These are phyloP conservation scores for Ceryle rudis DNA, from an alignment of 2,797 vertebrate genomes.

Conservation along the genomic window DNA sequence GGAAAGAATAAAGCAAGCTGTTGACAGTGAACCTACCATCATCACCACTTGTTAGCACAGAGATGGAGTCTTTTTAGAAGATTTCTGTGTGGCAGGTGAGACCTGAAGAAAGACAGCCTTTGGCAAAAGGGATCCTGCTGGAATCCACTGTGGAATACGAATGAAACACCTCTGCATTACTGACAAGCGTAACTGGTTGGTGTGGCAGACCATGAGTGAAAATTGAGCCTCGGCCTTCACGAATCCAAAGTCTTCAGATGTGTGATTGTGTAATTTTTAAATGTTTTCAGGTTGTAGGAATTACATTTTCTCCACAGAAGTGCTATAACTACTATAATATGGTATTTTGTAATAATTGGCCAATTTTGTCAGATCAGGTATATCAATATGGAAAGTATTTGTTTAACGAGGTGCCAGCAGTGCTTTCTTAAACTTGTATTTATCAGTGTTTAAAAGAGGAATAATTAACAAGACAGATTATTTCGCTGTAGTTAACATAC, in stretches of 20 bases:
- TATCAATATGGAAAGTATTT: neutral
- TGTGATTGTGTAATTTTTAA: neutral
- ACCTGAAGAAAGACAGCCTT: neutral
- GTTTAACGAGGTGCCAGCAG: neutral
- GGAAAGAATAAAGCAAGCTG: neutral
- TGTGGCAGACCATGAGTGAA: neutral
- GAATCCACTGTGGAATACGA: neutral
- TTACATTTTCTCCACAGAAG: neutral
- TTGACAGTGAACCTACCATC: neutral
- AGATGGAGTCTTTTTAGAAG: neutral
- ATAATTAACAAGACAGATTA: constrained; percentile 39
- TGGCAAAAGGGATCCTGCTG: neutral
- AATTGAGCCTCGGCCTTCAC: neutral
- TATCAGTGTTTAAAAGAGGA: constrained; percentile 21
- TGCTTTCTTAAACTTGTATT: constrained; percentile 25
- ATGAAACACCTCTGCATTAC: neutral
- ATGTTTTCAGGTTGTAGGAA: neutral
- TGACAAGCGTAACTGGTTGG: neutral
- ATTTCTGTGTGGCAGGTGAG: neutral
- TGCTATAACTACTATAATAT: neutral
- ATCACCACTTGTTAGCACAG: neutral
- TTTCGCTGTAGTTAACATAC: constrained; percentile 1
- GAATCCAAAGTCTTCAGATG: neutral
- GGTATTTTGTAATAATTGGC: neutral
- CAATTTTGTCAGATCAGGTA: neutral